phyloP scores from a whole-genome alignment of 2,113 vertebrate species.

The Dipodomys stephensi region DNA sequence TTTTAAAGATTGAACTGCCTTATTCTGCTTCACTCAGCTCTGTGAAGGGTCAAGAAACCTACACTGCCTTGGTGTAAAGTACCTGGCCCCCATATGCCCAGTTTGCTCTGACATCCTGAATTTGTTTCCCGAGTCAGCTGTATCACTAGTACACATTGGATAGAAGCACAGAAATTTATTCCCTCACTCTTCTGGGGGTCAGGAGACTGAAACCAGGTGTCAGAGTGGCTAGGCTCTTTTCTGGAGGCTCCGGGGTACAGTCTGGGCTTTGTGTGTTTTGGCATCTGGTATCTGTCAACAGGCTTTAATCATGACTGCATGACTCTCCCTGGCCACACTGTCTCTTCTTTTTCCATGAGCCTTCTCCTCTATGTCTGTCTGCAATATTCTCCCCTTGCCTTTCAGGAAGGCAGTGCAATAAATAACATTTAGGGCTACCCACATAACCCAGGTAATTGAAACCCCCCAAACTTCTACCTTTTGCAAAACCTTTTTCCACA shows the following conservation, averaged over 20 bases:
- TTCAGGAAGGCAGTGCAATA: background rate
- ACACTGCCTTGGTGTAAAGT: background rate
- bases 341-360: background rate
- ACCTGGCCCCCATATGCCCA: background rate
- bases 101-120: background rate
- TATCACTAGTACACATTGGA: background rate
- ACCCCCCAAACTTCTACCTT: background rate
- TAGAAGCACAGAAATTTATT: background rate
- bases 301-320: background rate
- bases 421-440: background rate
- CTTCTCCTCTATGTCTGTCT: background rate
- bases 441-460: background rate
- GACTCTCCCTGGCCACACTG: fast-evolving
- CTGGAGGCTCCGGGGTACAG: background rate
- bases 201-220: background rate
- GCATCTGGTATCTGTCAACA: background rate
- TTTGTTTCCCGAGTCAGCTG: background rate
- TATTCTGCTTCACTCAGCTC: background rate
- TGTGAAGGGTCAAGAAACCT: background rate
- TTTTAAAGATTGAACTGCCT: background rate
- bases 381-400: background rate
- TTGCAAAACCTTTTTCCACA: background rate
- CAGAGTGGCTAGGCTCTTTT: background rate
- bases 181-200: background rate
- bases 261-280: background rate